Conservation (phyloP, 2,113 vertebrate species). For the Galemys pyrenaicus region DNA sequence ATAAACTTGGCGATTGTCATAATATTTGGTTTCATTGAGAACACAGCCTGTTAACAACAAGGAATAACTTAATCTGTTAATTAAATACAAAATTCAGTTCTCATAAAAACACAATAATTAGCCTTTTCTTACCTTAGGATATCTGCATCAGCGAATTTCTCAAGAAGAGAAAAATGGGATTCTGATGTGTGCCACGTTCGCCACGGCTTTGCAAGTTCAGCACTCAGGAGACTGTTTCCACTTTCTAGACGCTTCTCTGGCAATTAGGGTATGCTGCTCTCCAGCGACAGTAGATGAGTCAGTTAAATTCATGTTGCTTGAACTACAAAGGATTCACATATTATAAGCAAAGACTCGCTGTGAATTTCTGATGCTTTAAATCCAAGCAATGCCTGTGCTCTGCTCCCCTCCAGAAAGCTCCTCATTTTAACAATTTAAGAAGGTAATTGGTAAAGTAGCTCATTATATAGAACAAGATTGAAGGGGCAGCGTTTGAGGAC, state of each 20-base stretch:
- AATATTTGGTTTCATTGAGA: conserved; percentile 79
- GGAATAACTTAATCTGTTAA: conserved; percentile 63
- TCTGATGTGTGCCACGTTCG: not conserved
- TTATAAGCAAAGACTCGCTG: not conserved
- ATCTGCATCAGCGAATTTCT: conserved; percentile 49
- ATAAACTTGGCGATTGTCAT: conserved; percentile 76
- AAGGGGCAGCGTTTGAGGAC: not conserved
- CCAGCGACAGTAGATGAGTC: conserved; percentile 17
- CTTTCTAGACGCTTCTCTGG: conserved; percentile 44
- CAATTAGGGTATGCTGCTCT: conserved; percentile 24
- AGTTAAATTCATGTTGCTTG: conserved; percentile 34
- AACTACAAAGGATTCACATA: conserved; percentile 30
- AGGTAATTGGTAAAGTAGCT: not conserved
- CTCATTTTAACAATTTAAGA: conserved; percentile 13
- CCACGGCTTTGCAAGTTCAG: conserved; percentile 46
- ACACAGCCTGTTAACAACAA: conserved; percentile 57
- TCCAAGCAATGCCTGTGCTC: not conserved
- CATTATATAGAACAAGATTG: not conserved
- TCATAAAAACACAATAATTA: conserved; percentile 68
- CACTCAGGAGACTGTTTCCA: conserved; percentile 39
- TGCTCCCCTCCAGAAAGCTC: not conserved
- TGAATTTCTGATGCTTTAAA: conserved; percentile 38
- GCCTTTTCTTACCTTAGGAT: conserved; percentile 58
- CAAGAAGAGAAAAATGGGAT: not conserved
- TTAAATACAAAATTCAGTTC: conserved; percentile 67